Evolutionary conservation across 2,888 invertebrate species (phyloP), one percentile per base, ranked within the genome.

Genomic region (Orthonychiurus folsomi): DNA sequence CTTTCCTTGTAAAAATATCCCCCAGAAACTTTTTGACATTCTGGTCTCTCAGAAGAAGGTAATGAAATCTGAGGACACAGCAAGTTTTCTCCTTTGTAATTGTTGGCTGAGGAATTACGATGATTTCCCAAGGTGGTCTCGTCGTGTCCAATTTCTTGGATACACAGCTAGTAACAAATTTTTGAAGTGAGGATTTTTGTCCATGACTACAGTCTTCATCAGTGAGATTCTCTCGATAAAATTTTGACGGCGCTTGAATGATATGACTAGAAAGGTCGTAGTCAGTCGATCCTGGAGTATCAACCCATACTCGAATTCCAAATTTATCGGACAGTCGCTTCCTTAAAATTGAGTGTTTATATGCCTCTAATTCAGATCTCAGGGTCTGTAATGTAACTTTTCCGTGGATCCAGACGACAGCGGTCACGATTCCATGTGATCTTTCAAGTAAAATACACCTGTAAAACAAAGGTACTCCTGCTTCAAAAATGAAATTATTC

Each of bases 101-200:
- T 28, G 50, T 47, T 1, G 57, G 23, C 54, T 65, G 60, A 20
- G 65, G 60, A 57, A 65, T 59, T 18, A 65, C 50, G 20, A 57
- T 60, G 20, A 65, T 65, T 59, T 63, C 62, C 65, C 65, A 65
- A 2, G 65, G 65, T 1, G 65, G 62, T 3, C 18, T 21, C 15
- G 52, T 9, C 2, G 5, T 23, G 12, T 59, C 52, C 23, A 62
- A 20, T 28, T 56, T 60, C 5, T 55, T 23, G 1, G 62, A 63
- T 1, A 56, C 61, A 26, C 57, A 61, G 15, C 54, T 52, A 18
- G 62, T 60, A 50, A 63, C 50, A 47, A 50, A 65, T 21, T 60
- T 62, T 50, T 65, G 62, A 0, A 65, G 54, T 37, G 60, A 54
- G 18, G 63, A 61, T 56, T 65, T 65, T 2, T 60, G 9, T 37